Conservation (phyloP, 2,113 vertebrate genomes). For the Cheilinus undulatus region DNA sequence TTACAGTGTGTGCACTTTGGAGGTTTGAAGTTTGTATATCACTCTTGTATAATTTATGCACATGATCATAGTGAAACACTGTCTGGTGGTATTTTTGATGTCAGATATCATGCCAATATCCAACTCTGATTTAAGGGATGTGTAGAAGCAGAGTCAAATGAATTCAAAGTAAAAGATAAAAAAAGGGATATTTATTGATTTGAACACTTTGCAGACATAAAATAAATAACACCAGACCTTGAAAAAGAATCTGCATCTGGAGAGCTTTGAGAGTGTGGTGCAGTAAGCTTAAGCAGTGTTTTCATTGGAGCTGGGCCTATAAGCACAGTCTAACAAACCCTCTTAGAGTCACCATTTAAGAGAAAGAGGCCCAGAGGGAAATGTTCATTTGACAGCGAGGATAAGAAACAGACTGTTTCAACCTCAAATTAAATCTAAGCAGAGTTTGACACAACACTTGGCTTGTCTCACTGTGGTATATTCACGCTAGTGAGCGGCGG, state of each 20-base stretch:
- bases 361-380: slow-evolving; percentile 16
- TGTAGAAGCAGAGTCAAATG: not conserved
- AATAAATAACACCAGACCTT: slow-evolving; percentile 5
- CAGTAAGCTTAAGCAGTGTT: not conserved
- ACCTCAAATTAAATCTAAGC: slow-evolving; percentile 10
- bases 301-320: not conserved
- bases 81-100: not conserved
- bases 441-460: slow-evolving; percentile 18
- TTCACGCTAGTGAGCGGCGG: not conserved
- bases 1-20: not conserved
- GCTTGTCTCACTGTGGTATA: slow-evolving; percentile 17
- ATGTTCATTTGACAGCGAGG: slow-evolving; percentile 24
- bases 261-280: not conserved
- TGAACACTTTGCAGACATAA: slow-evolving; percentile 10
- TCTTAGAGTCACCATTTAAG: slow-evolving; percentile 14
- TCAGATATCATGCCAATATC: not conserved
- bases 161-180: not conserved
- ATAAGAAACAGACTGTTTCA: slow-evolving; percentile 23
- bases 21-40: not conserved
- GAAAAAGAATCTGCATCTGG: not conserved
- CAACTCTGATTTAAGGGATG: not conserved
- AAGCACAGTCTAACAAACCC: slow-evolving; percentile 17
- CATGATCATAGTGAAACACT: not conserved
- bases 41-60: not conserved
- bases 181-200: not conserved